Evolutionary conservation across 2,888 invertebrate genomes (phyloP).

Genomic region (Ophion obscuratus): DNA sequence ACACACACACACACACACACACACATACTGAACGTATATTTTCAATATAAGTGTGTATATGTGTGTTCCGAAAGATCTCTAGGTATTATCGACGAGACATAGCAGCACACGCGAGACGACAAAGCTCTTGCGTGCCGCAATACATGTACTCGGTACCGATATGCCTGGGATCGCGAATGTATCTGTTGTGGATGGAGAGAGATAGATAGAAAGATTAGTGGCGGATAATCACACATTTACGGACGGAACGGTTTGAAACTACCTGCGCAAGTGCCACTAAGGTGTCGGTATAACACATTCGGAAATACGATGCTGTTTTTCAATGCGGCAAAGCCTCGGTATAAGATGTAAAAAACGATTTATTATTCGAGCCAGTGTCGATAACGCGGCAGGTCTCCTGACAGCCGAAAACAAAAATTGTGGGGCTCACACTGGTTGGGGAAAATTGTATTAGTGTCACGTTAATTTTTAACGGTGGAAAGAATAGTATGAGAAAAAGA

Average conservation of each 20-base stretch:
- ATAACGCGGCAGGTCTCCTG: background rate
- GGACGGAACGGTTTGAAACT: background rate
- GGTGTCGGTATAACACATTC: background rate
- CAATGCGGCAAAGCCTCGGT: background rate
- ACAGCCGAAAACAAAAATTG: background rate
- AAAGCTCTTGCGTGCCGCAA: constrained; percentile 10
- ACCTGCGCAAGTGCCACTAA: background rate
- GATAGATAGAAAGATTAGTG: background rate
- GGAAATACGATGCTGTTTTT: background rate
- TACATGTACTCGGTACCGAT: constrained; percentile 21
- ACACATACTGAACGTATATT: background rate
- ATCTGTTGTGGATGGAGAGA: background rate
- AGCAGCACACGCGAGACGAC: constrained; percentile 6
- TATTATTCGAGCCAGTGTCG: background rate
- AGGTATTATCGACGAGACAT: background rate
- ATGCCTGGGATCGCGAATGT: background rate
- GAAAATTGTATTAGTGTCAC: background rate
- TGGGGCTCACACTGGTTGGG: background rate
- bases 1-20: too few relatives aligned
- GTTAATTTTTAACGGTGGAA: background rate
- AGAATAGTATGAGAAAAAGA: background rate
- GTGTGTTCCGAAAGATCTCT: background rate
- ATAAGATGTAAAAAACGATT: background rate
- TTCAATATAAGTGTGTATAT: background rate
- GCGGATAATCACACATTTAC: background rate